Conservation (phyloP, 2,113 vertebrate species). For the Poeciliopsis occidentalis region DNA sequence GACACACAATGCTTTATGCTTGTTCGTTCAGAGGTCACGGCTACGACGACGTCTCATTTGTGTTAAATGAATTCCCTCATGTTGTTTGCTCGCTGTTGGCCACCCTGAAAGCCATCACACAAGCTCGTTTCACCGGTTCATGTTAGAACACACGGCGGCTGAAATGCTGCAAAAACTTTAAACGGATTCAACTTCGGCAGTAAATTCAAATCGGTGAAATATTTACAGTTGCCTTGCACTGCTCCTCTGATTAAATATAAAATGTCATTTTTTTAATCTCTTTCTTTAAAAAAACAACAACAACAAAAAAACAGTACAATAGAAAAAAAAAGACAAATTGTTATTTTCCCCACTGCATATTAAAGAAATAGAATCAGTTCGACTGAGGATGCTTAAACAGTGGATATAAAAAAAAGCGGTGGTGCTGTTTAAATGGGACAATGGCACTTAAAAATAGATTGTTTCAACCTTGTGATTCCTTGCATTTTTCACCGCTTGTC, state of each 20-base stretch:
- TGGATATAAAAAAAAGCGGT: slow-evolving; percentile 34
- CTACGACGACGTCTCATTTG: slow-evolving; percentile 73
- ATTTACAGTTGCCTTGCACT: slow-evolving; percentile 3
- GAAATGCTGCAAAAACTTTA: neutral
- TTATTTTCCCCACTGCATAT: neutral
- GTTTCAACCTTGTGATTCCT: slow-evolving; percentile 61
- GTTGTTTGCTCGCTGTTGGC: slow-evolving; percentile 63
- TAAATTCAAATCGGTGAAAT: neutral
- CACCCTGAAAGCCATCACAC: slow-evolving; percentile 74
- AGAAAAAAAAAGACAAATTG: neutral
- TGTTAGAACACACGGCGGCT: slow-evolving; percentile 15
- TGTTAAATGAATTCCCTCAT: slow-evolving; percentile 76
- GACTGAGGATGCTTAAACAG: slow-evolving; percentile 44
- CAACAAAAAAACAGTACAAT: neutral
- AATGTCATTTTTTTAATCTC: neutral
- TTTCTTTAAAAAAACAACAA: neutral
- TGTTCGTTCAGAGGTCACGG: slow-evolving; percentile 68
- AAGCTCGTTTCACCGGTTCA: slow-evolving; percentile 51
- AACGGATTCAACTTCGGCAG: neutral
- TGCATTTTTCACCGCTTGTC: slow-evolving; percentile 61
- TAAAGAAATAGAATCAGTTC: neutral
- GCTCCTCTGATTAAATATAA: neutral
- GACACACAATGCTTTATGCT: slow-evolving; percentile 70
- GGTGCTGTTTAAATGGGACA: slow-evolving; percentile 49
- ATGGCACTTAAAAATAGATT: slow-evolving; percentile 68